Conservation (phyloP, 30 jellyfish, hydroid and myxozoan species). For the Mastigias papua region DNA sequence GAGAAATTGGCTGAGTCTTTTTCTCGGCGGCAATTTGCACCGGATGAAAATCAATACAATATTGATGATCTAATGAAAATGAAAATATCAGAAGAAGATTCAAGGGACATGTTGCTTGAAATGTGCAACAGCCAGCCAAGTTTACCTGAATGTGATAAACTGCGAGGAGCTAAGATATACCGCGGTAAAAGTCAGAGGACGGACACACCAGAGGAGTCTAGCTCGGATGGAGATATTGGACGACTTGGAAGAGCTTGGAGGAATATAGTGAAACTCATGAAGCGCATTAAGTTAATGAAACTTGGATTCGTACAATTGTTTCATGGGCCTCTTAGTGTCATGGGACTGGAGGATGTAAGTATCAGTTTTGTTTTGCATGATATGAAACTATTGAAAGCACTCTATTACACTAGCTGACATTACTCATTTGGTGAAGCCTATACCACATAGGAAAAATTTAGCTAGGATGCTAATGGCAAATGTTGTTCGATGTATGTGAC, state of each 20-base stretch:
- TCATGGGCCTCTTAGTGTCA: constrained; percentile 72
- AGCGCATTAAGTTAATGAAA: constrained; percentile 64
- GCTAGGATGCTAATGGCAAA: too few relatives aligned
- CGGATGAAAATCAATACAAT: not conserved
- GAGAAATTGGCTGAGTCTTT: not conserved
- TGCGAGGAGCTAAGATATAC: constrained; percentile 68
- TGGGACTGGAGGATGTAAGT: constrained; percentile 69
- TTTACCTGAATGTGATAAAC: constrained; percentile 74
- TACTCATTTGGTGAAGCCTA: too few relatives aligned
- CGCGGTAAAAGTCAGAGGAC: constrained; percentile 31
- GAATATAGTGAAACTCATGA: constrained; percentile 41
- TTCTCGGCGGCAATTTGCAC: not conserved
- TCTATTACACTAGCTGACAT: not conserved
- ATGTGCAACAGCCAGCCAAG: constrained; percentile 81
- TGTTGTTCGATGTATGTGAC: too few relatives aligned
- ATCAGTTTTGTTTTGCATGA: too few relatives aligned
- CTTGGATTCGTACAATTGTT: constrained; percentile 39
- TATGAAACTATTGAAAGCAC: too few relatives aligned
- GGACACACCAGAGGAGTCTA: constrained; percentile 19
- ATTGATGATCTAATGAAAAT: not conserved
- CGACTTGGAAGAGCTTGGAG: constrained; percentile 43
- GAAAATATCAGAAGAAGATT: constrained; percentile 10
- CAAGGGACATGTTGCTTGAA: constrained; percentile 57
- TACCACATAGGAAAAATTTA: too few relatives aligned
- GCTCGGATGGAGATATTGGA: constrained; percentile 31